Evolutionary conservation across 1,140 invertebrate species (phyloP).

Genomic region (Chironomus tepperi): DNA sequence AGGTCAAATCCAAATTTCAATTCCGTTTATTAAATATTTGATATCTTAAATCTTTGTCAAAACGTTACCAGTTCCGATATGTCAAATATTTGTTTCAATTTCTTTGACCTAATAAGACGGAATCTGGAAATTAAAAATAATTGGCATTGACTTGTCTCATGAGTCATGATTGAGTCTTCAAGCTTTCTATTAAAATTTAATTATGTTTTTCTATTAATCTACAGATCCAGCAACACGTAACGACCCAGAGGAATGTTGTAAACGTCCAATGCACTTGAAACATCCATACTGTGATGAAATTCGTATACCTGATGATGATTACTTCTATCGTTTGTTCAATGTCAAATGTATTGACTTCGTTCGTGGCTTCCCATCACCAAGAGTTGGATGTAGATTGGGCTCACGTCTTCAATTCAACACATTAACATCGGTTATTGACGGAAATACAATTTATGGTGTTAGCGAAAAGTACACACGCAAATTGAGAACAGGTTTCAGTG

Average conservation of each 20-base stretch:
- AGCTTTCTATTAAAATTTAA: not conserved
- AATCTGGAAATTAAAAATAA: not conserved
- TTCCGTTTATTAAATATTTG: no score
- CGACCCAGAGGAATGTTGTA: conserved; percentile 81
- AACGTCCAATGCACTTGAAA: conserved; percentile 61
- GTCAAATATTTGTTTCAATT: no score
- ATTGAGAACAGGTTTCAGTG: conserved; percentile 66
- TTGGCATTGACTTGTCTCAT: not conserved
- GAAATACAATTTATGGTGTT: conserved; percentile 77
- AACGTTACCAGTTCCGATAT: no score
- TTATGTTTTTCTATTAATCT: conserved; percentile 21
- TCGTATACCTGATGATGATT: conserved; percentile 77
- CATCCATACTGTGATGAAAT: conserved; percentile 92
- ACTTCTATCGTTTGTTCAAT: conserved; percentile 78
- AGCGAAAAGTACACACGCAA: conserved; percentile 69
- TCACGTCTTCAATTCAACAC: conserved; percentile 74
- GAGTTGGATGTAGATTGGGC: conserved; percentile 73
- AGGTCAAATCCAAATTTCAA: no score
- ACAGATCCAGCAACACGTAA: conserved; percentile 73
- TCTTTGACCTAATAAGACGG: no score
- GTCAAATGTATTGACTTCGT: conserved; percentile 83
- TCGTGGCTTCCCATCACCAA: conserved; percentile 69
- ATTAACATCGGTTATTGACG: conserved; percentile 70
- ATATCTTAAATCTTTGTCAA: no score
- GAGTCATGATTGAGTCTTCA: not conserved